phyloP scores from a whole-genome alignment of 2,113 vertebrate species.

The Smithornis capensis region DNA sequence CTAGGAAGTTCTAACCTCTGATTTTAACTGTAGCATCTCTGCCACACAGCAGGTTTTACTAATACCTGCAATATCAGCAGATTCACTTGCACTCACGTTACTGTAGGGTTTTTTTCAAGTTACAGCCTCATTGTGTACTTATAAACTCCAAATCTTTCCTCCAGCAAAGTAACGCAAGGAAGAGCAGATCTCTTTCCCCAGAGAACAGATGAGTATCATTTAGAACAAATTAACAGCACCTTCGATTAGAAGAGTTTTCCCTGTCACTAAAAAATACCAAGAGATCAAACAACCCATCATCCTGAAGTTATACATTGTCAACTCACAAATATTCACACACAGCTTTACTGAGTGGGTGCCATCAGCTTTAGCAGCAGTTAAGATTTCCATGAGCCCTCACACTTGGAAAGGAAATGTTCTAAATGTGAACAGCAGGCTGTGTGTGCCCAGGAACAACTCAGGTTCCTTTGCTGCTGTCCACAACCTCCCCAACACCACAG shows the following conservation, averaged over 20 bases:
- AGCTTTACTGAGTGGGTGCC: not conserved
- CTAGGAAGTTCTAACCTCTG: not conserved
- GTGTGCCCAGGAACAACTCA: not conserved
- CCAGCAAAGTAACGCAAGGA: not conserved
- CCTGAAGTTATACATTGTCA: not conserved
- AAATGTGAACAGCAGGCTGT: not conserved
- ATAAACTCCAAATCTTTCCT: not conserved
- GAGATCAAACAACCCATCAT: not conserved
- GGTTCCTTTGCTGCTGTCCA: not conserved
- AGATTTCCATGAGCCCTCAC: not conserved
- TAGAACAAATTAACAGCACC: not conserved
- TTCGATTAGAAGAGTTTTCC: not conserved
- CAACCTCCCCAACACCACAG: fast-evolving
- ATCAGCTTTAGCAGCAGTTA: not conserved
- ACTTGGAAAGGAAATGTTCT: not conserved
- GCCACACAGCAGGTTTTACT: not conserved
- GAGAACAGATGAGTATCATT: not conserved
- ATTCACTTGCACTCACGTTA: not conserved
- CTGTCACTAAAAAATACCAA: not conserved
- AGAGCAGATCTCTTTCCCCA: not conserved
- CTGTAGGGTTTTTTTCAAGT: not conserved
- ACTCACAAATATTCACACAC: not conserved
- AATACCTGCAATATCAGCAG: not conserved
- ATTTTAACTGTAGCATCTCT: not conserved
- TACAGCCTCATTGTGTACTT: not conserved